phyloP scores from a whole-genome alignment of 2,797 vertebrate genomes.

The Holocentrus rufus region DNA sequence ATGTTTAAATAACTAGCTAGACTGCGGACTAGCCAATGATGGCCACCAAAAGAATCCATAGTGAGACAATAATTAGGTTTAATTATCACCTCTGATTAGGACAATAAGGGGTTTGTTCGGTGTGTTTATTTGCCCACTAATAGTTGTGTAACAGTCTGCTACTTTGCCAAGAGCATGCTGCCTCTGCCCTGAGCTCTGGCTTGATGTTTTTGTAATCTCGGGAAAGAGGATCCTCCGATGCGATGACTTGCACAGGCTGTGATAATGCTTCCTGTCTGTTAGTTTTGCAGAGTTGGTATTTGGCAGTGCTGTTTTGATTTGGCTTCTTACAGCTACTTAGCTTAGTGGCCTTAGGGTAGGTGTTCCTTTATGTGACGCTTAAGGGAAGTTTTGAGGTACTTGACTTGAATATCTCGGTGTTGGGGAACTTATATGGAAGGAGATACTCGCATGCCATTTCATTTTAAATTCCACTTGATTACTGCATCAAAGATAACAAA shows the following conservation, averaged over 20 bases:
- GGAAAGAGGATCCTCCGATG: conserved; percentile 8
- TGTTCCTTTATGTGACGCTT: conserved; percentile 15
- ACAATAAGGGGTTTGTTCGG: conserved; percentile 8
- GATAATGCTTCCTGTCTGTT: conserved; percentile 11
- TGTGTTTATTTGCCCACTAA: conserved; percentile 38
- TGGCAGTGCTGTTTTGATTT: conserved; percentile 35
- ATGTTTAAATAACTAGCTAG: conserved; percentile 27
- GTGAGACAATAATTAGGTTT: conserved; percentile 26
- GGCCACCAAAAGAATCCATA: conserved; percentile 19
- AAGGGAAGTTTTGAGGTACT: conserved; percentile 26
- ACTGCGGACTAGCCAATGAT: background rate
- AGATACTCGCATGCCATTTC: conserved; percentile 1
- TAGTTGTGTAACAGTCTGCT: conserved; percentile 17
- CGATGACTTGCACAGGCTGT: conserved; percentile 19
- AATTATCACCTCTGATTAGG: conserved; percentile 36
- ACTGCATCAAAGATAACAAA: conserved; percentile 3
- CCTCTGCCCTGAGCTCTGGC: background rate
- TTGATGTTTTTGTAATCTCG: conserved; percentile 15
- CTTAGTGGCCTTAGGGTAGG: background rate
- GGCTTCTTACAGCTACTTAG: conserved; percentile 4
- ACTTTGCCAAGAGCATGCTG: conserved; percentile 7
- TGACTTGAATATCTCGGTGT: conserved; percentile 22
- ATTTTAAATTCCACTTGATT: conserved; percentile 18
- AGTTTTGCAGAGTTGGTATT: conserved; percentile 28
- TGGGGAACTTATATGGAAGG: conserved; percentile 6